Base-by-base conservation (phyloP, 2,888 invertebrate genomes). In the Norana najaformis region DNA sequence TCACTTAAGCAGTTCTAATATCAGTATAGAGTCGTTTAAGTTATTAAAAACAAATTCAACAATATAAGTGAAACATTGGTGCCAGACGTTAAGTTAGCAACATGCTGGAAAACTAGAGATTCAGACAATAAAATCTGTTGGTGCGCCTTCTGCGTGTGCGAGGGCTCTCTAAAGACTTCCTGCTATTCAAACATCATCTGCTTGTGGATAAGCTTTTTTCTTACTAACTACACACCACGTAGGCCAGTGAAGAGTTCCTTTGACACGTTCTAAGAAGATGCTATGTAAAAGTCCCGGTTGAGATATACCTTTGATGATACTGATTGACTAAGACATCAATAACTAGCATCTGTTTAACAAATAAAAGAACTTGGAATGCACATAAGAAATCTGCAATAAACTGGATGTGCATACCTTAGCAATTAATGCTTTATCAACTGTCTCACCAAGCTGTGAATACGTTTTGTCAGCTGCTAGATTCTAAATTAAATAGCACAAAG, bases 371-470 rank as follows among this genome's bases (percentile, higher is more conserved):
- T 69, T 8, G 8, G 3, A 69, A n/a, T 11, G 30, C n/a, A n/a
- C 6, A 13, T 6, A n/a, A 30, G 13, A 69, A n/a, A 69, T 69
- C 34, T 34, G 37, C 30, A 47, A 89, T 69, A 69, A 30, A 36
- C 6, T 39, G 30, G 34, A 47, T 69, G 41, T 35, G 35, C 88
- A 34, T n/a, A 89, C 89, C 37, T 41, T 47, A 30, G 89, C 35
- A 35, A 14, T 38, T n/a, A 89, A 83, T 30, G 69, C 37, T 18
- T 89, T 82, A 20, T 53, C 89, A 30, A 89, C 83, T 34, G 89
- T 82, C 38, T 37, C 37, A 37, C 83, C 34, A 35, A 89, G 82
- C 38, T 38, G 36, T 16, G n/a, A 35, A 39, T 82, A 82, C 20
- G 83, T 39, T 83, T 89, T 83, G 5, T 83, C 37, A 83, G 89